A percentile compares a stretch with the other conserved stretches of the same genome.
phyloP scores from a whole-genome alignment of 2,797 vertebrate genomes.

The Tauraco hartlaubi region DNA sequence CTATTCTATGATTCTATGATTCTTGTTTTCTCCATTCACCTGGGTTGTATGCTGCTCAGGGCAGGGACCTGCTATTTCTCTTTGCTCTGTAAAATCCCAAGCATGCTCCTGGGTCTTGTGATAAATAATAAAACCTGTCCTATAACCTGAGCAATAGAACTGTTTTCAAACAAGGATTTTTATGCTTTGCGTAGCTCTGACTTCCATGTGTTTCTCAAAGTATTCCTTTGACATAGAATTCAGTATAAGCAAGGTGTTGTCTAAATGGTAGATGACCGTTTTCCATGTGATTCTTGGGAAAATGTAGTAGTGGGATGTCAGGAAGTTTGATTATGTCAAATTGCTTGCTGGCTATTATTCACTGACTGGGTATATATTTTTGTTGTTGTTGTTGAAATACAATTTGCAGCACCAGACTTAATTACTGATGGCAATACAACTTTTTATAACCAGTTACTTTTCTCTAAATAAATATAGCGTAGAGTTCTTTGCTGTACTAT shows the following conservation, averaged over 20 bases:
- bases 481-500: neutral
- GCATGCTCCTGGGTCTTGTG: neutral
- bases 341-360: neutral
- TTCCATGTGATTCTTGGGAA: neutral
- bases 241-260: neutral
- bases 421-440: neutral
- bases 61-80: neutral
- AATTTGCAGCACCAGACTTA: neutral
- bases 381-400: neutral
- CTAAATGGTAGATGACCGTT: neutral
- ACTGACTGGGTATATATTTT: neutral
- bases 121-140: constrained; percentile 4
- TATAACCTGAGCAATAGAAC: neutral
- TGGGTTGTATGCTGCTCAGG: neutral
- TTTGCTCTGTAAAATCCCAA: constrained; percentile 4
- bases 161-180: neutral
- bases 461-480: neutral
- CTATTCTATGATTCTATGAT: too few species aligned
- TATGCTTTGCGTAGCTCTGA: neutral
- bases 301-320: neutral
- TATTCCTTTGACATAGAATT: neutral
- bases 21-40: neutral
- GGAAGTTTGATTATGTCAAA: neutral
- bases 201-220: neutral
- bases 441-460: neutral